Evolutionary conservation across 2,113 vertebrate genomes (phyloP), one percentile per base, ranked within the genome.

Genomic region (Tragelaphus strepsiceros): DNA sequence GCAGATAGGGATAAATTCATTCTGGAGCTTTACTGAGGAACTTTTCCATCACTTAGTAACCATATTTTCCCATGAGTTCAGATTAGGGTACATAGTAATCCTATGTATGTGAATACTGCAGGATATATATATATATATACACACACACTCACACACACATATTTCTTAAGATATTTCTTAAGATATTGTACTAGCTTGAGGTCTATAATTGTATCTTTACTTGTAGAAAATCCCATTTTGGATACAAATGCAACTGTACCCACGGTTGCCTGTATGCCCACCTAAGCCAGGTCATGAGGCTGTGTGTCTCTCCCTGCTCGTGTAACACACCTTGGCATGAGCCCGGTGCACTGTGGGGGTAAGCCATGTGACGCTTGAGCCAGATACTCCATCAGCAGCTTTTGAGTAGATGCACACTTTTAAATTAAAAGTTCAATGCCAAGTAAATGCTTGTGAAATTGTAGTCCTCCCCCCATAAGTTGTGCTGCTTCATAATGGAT

Each of bases 351-450:
- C 53, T 21, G 32, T 54, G 49, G 61, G 30, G 78, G 14, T 12
- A 88, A 59, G 30, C 59, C 90, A 59, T 59, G 39, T 56, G 49
- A 83, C 49, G 32, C 46, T 17, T n/a, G 49, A 95, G 28, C 74
- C 91, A 90, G 16, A 56, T 93, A 90, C 93, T 84, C 71, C 64
- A 58, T 96, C 80, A 95, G 49, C 35, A 5, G 28, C 16, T 93
- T 96, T 89, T 81, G 39, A 84, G 56, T 51, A 32, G 71, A 80
- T 87, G 39, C 74, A 82, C 83, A 92, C 32, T 67, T 89, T 97
- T 96, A 84, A 97, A 96, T 88, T 74, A 97, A 96, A 92, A 92
- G 62, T 67, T 93, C 90, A 77, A 35, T 67, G 64, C 74, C 90
- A 90, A 83, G 67, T 85, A 94, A 91, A 64, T 77, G 86, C 62